Conservation (phyloP, 2,888 invertebrate species). For the Charanyca ferruginea region DNA sequence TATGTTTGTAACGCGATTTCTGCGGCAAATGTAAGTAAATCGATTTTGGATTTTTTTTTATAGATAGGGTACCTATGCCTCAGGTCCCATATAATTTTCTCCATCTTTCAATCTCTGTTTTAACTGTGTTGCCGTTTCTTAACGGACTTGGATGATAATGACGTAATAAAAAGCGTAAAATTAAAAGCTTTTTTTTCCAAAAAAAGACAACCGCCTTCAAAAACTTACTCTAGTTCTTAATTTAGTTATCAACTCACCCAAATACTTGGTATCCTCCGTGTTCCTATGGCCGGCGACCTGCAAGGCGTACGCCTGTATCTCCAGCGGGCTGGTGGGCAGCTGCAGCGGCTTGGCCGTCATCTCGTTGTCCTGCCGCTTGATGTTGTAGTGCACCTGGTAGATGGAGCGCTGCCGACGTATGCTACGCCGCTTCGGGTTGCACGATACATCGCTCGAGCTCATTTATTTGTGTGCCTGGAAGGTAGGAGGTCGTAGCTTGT, state of each 20-base stretch:
- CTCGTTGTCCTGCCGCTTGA: conserved; percentile 72
- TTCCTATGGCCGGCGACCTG: conserved; percentile 85
- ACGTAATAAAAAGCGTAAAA: no score
- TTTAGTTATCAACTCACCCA: conserved; percentile 69
- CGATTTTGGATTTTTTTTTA: no score
- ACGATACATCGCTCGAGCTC: conserved; percentile 82
- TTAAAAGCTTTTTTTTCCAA: no score
- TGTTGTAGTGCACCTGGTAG: conserved; percentile 83
- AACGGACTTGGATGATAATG: no score
- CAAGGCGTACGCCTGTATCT: conserved; percentile 77
- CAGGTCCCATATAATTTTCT: no score
- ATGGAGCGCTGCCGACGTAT: conserved; percentile 83
- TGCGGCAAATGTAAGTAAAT: no score
- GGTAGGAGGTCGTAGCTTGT: neutral
- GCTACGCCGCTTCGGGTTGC: conserved; percentile 58
- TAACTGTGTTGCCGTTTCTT: no score
- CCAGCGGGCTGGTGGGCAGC: conserved; percentile 68
- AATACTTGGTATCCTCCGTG: conserved; percentile 75
- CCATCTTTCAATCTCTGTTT: no score
- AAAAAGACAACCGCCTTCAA: no score
- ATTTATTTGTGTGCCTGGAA: conserved; percentile 78
- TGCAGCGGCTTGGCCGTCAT: conserved; percentile 78
- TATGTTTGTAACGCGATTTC: no score
- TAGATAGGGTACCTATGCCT: no score
- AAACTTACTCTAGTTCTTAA: no score